Percentiles rank a stretch among this genome's conserved stretches.
Conservation (phyloP, 2,888 invertebrate species). For the Hartigia nigra region DNA sequence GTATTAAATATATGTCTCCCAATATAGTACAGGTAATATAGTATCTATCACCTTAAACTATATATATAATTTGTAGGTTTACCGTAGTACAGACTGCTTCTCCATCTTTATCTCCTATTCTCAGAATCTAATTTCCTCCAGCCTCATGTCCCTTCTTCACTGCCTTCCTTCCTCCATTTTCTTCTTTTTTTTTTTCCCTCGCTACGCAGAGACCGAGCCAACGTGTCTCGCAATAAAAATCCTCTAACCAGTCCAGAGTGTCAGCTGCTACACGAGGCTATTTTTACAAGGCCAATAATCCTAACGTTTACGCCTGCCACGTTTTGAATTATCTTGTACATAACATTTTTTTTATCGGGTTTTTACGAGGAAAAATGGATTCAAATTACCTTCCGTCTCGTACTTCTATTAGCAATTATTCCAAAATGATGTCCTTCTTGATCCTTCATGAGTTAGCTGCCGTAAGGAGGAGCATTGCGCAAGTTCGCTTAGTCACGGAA, state of each 20-base stretch:
- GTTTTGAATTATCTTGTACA: constrained; percentile 9
- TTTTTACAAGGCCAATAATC: constrained; percentile 20
- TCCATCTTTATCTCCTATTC: not conserved
- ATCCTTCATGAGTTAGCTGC: too few relatives aligned
- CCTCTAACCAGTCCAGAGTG: not conserved
- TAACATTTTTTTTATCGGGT: constrained; percentile 4
- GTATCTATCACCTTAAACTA: not conserved
- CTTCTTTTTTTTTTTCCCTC: not conserved
- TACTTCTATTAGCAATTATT: too few relatives aligned
- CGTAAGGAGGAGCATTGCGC: not conserved
- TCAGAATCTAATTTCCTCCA: not conserved
- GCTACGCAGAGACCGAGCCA: not conserved
- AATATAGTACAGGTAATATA: not conserved
- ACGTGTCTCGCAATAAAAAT: not conserved
- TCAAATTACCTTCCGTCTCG: not conserved
- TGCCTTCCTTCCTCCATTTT: not conserved
- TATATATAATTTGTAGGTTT: not conserved
- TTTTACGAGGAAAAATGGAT: not conserved
- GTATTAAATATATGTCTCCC: not conserved
- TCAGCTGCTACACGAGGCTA: constrained; percentile 3
- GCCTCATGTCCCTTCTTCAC: not conserved
- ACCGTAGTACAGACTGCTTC: not conserved
- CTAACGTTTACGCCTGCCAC: constrained; percentile 11
- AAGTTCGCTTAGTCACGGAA: not conserved
- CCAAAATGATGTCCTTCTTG: too few relatives aligned